Base-by-base conservation (phyloP, 2,113 vertebrate species). In the Isichthys henryi region DNA sequence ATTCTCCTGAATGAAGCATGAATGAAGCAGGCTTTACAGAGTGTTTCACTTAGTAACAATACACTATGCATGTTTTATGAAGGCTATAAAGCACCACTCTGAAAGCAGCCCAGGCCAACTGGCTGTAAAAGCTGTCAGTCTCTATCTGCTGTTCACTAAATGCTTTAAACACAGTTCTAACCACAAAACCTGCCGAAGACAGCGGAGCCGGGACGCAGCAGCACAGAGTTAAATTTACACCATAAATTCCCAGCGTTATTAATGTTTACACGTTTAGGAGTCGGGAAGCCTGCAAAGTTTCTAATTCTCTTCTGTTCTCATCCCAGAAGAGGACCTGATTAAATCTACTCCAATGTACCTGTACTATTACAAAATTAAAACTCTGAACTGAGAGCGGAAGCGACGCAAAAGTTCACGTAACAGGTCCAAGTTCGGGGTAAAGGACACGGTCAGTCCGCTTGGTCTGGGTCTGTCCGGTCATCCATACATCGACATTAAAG, bases 141-240 rank as follows among this genome's bases (percentile, higher is more conserved):
- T 91, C 45, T 91, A 56, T 90, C 92, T 93, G 94, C 94, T 91
- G 92, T 91, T 94, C 89, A 91, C 82, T 88, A 91, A 94, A 91
- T 90, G 92, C 88, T 66, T 74, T 91, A 87, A 89, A 91, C 93
- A 92, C 92, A 95, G 83, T 89, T 89, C 10, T 13, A 31, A 70
- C 27, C 27, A 62, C 56, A n/a, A 62, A 62, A 62, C 2, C 23
- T 23, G 56, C 23, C 0, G 21, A 23, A 9, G 23, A 58, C 56
- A n/a, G n/a, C n/a, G n/a, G n/a, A n/a, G n/a, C 39, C 0, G 17
- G 80, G 19, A 83, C 23, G 6, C 35, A 3, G 43, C 62, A n/a
- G 10, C 62, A 70, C 11, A 70, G 23, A 66, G 10, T 31, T 70
- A 70, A n/a, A 27, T 31, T 31, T 5, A 70, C 27, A 31, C n/a